A percentile compares a stretch with the other conserved stretches of the same genome.
These are phyloP conservation scores for Chloebia gouldiae DNA, from an alignment of 2,113 vertebrate genomes.

Conservation along the genomic window DNA sequence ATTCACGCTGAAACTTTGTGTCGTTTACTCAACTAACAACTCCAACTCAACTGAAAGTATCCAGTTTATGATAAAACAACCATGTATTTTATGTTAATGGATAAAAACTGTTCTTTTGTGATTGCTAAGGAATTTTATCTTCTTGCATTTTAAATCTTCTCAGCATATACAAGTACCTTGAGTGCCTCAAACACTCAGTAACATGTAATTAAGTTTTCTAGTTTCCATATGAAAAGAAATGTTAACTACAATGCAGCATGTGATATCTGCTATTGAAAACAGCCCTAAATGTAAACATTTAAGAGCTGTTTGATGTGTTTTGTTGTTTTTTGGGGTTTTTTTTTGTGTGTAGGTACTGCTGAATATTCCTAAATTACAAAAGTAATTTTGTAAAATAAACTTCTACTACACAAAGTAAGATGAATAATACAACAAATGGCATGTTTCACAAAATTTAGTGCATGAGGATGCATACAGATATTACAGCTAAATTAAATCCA, in stretches of 20 bases:
- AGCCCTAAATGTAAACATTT: not conserved
- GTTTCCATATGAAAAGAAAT: not conserved
- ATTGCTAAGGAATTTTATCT: not conserved
- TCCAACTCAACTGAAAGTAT: not conserved
- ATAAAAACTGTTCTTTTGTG: not conserved
- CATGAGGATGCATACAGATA: not conserved
- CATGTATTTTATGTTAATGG: not conserved
- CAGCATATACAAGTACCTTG: not conserved
- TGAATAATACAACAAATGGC: not conserved
- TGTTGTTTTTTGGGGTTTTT: not conserved
- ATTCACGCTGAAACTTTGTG: fast-evolving
- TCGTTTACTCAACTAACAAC: not conserved
- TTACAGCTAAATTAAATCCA: not conserved
- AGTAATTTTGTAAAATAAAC: not conserved
- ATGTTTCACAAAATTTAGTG: not conserved
- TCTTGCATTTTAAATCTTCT: not conserved
- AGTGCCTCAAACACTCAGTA: not conserved
- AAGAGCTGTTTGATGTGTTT: not conserved
- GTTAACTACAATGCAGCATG: not conserved
- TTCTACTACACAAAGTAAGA: not conserved
- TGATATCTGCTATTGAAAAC: not conserved
- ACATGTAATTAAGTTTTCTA: not conserved
- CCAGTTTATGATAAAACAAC: not conserved
- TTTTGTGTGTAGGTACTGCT: not conserved
- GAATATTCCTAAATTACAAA: not conserved